phyloP scores from a whole-genome alignment of 1,140 invertebrate genomes.

The Popillia japonica region DNA sequence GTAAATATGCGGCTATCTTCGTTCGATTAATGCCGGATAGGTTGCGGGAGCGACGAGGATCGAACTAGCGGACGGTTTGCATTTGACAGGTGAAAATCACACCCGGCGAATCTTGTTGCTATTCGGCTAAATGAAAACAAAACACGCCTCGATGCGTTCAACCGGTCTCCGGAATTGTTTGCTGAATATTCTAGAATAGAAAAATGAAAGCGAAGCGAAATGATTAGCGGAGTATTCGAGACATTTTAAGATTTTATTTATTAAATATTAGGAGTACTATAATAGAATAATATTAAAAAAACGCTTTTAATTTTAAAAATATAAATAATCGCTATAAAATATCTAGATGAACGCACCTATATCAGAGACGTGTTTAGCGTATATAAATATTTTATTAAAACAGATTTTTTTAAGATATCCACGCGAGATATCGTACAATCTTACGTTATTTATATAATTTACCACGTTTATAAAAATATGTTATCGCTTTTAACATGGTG shows the following conservation, averaged over 20 bases:
- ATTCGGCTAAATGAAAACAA: conserved; percentile 10
- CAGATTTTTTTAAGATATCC: not conserved
- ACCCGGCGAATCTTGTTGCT: conserved; percentile 30
- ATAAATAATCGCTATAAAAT: not conserved
- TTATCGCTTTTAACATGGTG: not conserved
- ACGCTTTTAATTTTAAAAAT: not conserved
- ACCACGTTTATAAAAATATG: not conserved
- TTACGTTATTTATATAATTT: not conserved
- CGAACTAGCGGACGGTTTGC: not conserved
- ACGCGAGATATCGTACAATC: not conserved
- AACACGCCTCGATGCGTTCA: conserved; percentile 16
- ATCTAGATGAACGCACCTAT: not conserved
- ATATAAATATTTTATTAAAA: not conserved
- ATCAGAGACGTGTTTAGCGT: not conserved
- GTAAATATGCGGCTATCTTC: not conserved
- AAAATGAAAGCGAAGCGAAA: no score
- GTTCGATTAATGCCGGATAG: not conserved
- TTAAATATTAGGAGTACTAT: not conserved
- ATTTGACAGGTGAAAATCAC: conserved; percentile 21
- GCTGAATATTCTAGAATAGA: not conserved
- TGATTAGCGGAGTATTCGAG: no score
- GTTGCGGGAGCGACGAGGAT: not conserved
- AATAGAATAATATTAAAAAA: not conserved
- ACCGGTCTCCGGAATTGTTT: not conserved
- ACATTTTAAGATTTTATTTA: not conserved